These are phyloP conservation scores for Colaptes auratus DNA, from an alignment of 2,113 vertebrate species.

Conservation along the genomic window DNA sequence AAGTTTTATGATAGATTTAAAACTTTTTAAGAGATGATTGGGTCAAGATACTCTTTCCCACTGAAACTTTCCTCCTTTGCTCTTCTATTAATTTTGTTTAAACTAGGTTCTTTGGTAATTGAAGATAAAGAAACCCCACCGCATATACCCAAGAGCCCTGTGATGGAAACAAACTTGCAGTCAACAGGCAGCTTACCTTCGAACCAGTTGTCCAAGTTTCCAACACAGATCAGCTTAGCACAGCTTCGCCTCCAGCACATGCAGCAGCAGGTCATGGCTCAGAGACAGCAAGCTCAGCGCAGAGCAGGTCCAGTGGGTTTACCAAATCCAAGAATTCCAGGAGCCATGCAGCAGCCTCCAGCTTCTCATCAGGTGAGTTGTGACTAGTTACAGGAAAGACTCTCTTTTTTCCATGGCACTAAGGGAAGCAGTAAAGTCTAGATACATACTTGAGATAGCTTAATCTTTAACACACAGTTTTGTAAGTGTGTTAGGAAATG, in stretches of 20 bases:
- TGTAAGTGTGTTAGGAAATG: background rate
- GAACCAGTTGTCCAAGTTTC: conserved; percentile 84
- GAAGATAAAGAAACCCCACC: conserved; percentile 81
- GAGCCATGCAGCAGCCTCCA: conserved; percentile 74
- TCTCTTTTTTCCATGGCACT: background rate
- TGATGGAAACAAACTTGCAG: conserved; percentile 72
- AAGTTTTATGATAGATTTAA: background rate
- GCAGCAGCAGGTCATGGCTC: conserved; percentile 86
- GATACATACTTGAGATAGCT: background rate
- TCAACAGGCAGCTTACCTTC: conserved; percentile 75
- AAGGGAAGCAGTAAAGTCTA: background rate
- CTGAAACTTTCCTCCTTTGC: background rate
- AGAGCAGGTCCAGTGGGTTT: conserved; percentile 69
- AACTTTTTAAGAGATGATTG: background rate
- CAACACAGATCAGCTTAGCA: conserved; percentile 84
- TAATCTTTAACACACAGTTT: background rate
- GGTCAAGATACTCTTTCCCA: background rate
- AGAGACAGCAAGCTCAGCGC: conserved; percentile 82
- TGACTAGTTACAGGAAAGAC: background rate
- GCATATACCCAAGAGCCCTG: conserved; percentile 76
- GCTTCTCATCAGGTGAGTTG: conserved; percentile 76
- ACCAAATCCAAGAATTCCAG: conserved; percentile 78
- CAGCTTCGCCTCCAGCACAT: conserved; percentile 86
- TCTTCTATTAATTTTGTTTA: conserved; percentile 9
- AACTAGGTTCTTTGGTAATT: conserved; percentile 81